Conservation (phyloP, 2,113 vertebrate species). For the Spilogale gracilis region DNA sequence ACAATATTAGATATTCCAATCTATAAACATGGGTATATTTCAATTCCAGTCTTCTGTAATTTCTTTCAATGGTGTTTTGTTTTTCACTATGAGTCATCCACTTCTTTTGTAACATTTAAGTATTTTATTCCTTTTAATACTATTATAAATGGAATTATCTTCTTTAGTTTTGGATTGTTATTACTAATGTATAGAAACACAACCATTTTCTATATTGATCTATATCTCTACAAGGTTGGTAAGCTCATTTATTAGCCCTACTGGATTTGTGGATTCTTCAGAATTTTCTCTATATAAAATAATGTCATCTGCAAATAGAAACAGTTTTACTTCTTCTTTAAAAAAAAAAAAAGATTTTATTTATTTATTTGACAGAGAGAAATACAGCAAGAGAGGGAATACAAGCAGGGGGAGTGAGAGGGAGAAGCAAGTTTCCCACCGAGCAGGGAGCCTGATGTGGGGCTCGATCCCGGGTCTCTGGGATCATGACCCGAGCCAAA, state of each 20-base stretch:
- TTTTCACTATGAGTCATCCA: neutral
- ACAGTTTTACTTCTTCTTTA: neutral
- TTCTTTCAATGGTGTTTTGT: neutral
- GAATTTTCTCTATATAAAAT: neutral
- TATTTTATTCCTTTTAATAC: neutral
- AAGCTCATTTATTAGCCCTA: conserved; percentile 31
- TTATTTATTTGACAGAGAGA: no score
- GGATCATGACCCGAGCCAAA: no score
- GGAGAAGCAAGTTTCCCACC: no score
- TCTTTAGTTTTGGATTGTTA: neutral
- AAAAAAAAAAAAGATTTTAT: no score
- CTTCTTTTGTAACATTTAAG: neutral
- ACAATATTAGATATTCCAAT: neutral
- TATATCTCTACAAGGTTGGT: neutral
- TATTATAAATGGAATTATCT: neutral
- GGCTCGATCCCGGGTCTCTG: no score
- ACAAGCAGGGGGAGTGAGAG: no score
- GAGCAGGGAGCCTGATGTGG: no score
- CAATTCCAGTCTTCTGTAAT: neutral
- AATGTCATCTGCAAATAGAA: neutral
- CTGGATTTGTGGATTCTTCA: neutral
- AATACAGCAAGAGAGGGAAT: no score
- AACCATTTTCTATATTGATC: neutral
- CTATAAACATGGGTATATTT: neutral
- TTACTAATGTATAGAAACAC: neutral